Evolutionary conservation across 2,113 vertebrate species (phyloP).

Genomic region (Tiliqua scincoides): DNA sequence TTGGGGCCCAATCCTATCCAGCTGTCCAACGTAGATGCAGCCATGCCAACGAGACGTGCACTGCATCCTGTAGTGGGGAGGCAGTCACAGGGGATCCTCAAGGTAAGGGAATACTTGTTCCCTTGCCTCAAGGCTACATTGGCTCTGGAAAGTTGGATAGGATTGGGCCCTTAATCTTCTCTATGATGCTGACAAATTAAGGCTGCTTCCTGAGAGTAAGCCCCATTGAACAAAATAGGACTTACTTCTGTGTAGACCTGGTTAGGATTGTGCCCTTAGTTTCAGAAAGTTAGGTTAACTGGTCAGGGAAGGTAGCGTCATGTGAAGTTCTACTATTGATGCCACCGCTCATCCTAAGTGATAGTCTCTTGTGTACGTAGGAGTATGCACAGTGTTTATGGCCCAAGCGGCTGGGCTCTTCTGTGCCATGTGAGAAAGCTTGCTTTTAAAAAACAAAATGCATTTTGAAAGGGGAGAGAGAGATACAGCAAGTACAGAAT

Average conservation of each 20-base stretch:
- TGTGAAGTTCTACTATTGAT: conserved; percentile 12
- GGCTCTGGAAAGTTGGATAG: too few relatives aligned
- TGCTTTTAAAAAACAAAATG: background rate
- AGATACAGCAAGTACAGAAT: background rate
- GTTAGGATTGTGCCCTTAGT: too few relatives aligned
- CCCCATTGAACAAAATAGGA: background rate
- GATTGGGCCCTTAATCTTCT: background rate
- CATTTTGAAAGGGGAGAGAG: background rate
- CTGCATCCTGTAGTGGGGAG: too few relatives aligned
- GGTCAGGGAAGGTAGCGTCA: conserved; percentile 24
- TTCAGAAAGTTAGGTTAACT: background rate
- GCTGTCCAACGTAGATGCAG: too few relatives aligned
- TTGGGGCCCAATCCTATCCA: too few relatives aligned
- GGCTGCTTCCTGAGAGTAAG: too few relatives aligned
- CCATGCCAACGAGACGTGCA: too few relatives aligned
- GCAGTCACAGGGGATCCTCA: too few relatives aligned
- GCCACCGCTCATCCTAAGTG: conserved; percentile 43
- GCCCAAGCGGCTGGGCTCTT: conserved; percentile 46
- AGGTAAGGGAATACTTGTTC: too few relatives aligned
- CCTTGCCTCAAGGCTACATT: too few relatives aligned
- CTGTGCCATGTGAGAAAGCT: background rate
- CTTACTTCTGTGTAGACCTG: too few relatives aligned
- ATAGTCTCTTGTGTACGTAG: conserved; percentile 54
- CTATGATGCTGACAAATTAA: background rate
- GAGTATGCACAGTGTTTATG: conserved; percentile 47